A percentile compares a stretch with the other conserved stretches of the same genome.
These are phyloP conservation scores for Calyptomena viridis DNA, from an alignment of 2,113 vertebrate genomes.

Conservation along the genomic window DNA sequence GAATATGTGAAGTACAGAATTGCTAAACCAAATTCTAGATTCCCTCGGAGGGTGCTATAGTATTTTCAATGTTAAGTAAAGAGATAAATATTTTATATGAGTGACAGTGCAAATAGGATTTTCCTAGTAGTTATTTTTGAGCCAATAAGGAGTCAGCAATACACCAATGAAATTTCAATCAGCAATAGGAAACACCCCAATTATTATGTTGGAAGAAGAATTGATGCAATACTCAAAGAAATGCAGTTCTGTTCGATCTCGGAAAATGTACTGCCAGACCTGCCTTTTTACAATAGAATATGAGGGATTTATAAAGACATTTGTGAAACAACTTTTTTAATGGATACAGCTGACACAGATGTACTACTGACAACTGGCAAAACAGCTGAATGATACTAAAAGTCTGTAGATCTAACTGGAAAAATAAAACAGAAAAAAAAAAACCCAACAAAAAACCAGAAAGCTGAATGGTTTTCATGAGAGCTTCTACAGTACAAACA, in stretches of 20 bases:
- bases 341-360: rapidly evolving
- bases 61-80: background rate
- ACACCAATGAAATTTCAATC: background rate
- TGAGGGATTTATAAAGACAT: background rate
- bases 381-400: background rate
- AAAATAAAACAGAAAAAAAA: background rate
- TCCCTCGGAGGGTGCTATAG: background rate
- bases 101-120: background rate
- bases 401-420: background rate
- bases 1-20: background rate
- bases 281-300: background rate
- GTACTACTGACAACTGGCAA: background rate
- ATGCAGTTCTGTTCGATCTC: background rate
- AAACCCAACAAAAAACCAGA: background rate
- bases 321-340: background rate
- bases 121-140: background rate
- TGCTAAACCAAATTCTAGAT: background rate
- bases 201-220: background rate
- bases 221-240: background rate
- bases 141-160: background rate
- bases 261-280: rapidly evolving
- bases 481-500: background rate
- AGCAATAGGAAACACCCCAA: background rate
- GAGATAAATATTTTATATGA: background rate
- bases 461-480: background rate